Evolutionary conservation across 2,113 vertebrate species (phyloP).

Genomic region (Gopherus flavomarginatus): DNA sequence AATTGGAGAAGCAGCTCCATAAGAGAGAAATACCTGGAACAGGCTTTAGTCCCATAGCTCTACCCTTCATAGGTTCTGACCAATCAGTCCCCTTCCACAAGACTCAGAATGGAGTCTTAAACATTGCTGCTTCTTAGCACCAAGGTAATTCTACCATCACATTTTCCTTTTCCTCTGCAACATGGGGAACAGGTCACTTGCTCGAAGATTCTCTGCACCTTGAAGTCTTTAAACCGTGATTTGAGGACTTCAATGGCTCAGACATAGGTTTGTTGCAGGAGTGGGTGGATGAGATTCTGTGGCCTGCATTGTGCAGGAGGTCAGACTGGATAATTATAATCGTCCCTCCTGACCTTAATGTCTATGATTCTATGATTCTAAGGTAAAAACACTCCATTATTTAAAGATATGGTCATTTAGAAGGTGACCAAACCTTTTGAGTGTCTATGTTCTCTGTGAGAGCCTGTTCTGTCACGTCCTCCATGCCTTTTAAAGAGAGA

Average conservation of each 20-base stretch:
- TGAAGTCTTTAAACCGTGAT: no score
- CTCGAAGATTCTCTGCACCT: no score
- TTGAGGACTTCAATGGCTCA: no score
- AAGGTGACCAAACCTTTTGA: background rate
- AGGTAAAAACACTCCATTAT: accelerated
- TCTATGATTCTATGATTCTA: no score
- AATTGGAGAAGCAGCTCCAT: background rate
- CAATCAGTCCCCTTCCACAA: background rate
- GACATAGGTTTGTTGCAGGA: no score
- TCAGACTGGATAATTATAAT: no score
- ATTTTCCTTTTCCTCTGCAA: background rate
- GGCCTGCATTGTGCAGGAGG: no score
- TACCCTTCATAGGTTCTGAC: background rate
- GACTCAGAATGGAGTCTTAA: accelerated
- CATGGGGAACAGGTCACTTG: no score
- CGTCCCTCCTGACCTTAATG: no score
- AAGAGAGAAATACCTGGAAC: background rate
- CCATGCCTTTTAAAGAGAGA: background rate
- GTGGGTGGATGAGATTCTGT: no score
- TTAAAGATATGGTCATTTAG: background rate
- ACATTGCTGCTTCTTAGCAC: background rate
- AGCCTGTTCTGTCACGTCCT: background rate
- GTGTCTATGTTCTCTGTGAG: background rate
- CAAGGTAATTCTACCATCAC: accelerated
- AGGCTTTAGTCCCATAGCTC: background rate